phyloP scores from a whole-genome alignment of 2,888 invertebrate species.

The Microplitis manilae region DNA sequence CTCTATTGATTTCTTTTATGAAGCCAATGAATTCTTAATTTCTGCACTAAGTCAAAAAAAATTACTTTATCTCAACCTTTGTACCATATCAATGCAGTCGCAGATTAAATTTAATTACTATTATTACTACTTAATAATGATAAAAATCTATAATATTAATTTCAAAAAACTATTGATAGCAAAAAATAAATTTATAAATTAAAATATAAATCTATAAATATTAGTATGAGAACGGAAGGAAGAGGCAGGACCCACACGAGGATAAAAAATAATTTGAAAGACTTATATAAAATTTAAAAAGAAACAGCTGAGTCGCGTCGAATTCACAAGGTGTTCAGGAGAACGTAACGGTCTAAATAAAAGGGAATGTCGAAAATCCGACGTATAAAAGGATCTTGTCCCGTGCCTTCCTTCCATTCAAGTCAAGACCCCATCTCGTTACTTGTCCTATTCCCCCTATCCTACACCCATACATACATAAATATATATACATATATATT shows the following conservation, averaged over 20 bases:
- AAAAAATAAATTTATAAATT: too few relatives aligned
- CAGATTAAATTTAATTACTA: too few relatives aligned
- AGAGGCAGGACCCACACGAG: conserved; percentile 27
- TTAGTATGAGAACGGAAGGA: conserved; percentile 12
- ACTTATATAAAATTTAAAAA: conserved; percentile 42
- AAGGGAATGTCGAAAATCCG: conserved; percentile 49
- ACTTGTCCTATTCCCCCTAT: conserved; percentile 24
- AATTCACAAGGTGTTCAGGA: conserved; percentile 61
- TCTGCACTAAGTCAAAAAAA: too few relatives aligned
- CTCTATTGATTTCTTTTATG: too few relatives aligned
- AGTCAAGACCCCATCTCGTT: conserved; percentile 52
- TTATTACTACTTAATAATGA: too few relatives aligned
- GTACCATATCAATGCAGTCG: too few relatives aligned
- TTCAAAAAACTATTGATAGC: too few relatives aligned
- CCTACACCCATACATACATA: not conserved
- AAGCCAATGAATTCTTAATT: too few relatives aligned
- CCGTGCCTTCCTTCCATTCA: conserved; percentile 63
- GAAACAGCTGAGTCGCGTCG: conserved; percentile 68
- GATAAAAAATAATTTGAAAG: conserved; percentile 31
- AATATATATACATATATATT: not conserved
- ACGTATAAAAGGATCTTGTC: conserved; percentile 65
- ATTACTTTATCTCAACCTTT: too few relatives aligned
- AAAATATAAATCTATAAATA: not conserved
- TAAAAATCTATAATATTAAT: too few relatives aligned
- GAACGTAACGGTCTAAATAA: conserved; percentile 48